Base-by-base conservation (phyloP, 2,888 invertebrate species). In the Microchrysa polita region DNA sequence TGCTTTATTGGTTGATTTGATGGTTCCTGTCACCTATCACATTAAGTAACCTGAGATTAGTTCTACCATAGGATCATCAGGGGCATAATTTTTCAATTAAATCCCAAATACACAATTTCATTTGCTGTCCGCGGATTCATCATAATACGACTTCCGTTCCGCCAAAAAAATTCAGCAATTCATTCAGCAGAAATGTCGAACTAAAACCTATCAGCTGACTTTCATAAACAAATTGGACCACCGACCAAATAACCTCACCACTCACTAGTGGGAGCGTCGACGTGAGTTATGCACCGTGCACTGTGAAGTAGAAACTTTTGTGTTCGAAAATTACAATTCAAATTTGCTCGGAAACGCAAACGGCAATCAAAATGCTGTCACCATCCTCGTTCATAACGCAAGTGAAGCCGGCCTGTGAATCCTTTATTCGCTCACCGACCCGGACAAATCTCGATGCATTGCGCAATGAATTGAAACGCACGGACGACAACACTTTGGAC, bases 381-480 rank as follows among this genome's bases (percentile, higher is more conserved):
- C 55, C 69, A 12, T 61, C 69, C 7, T 23, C 5, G 12, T 84
- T 83, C 76, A 79, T 83, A 44, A 74, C 77, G 60, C 79, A 78
- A 74, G 79, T 83, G 1, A 83, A 81, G 75, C 82, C 84, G 1
- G 80, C 80, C 0, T 78, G 83, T 18, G 83, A 84, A 52, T 76
- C 77, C 18, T 83, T 84, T 73, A 53, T 84, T 0, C 79, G 79
- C 14, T 77, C 77, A 34, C 79, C 83, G 0, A 80, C 77, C 18
- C 80, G 79, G 73, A 74, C 78, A 10, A 81, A 79, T 52, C 61
- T 83, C 34, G 74, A 76, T 0, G 65, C 73, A 4, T 77, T 84
- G 18, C 79, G 81, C 61, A 75, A 77, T 2, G 82, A 81, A 76
- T 72, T 84, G 0, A 77, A 77, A 10, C 78, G 78, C 44, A 80